Base-by-base conservation (phyloP, 2,888 invertebrate species). In the Agrochola macilenta region DNA sequence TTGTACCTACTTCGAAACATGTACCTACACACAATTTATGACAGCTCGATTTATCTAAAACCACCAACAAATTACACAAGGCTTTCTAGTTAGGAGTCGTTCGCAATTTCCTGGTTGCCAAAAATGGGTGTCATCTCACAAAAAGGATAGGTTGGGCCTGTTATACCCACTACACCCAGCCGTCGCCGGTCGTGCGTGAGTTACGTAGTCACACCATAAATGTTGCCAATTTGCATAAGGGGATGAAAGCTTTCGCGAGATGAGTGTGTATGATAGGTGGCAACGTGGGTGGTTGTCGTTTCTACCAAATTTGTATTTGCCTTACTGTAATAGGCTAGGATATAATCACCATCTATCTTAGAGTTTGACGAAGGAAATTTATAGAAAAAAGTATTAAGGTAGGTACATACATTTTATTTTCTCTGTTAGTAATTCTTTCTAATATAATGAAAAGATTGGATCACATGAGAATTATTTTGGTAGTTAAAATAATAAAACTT, bases 101-200 rank as follows among this genome's bases (percentile, higher is more conserved):
- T 91, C 88, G 93, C 93, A 95, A 95, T 96, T 95, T 96, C 95
- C 95, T 94, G 92, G 90, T 88, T 92, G 89, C 93, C 94, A 93
- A 93, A 95, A 94, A 94, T 93, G 94, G 94, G 93, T 95, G 94
- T 94, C 95, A 95, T 92, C 94, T 94, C 91, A 90, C 92, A 93
- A 93, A 95, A 95, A 94, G 95, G 94, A 94, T 94, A 91, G 84
- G 88, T 85, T 79, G 74, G 78, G 80, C 70, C 57, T 79, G 77
- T 79, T 79, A 73, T 71, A 78, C 69, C 74, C 80, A 84, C 76
- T 81, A 76, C 63, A 78, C 73, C 71, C 82, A 84, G 79, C 80
- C 79, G 81, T 81, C 83, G 81, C 76, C 84, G 85, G 84, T 88
- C 92, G 90, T 92, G 93, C 92, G 90, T 93, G 72, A 87, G 85